Base-by-base conservation (phyloP, 2,113 vertebrate genomes). In the Centropus bengalensis region DNA sequence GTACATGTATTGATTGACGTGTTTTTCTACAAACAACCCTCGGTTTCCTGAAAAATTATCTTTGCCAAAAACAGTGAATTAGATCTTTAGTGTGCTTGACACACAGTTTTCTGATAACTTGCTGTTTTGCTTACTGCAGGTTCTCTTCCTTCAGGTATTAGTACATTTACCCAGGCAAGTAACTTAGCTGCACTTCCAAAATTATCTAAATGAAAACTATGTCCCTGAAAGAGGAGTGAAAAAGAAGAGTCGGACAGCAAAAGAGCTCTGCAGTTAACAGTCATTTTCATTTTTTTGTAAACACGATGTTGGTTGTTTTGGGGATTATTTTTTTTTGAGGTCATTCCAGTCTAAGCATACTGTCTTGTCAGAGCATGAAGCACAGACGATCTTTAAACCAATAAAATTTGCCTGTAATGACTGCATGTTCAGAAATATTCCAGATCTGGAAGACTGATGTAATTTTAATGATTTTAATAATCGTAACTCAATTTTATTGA, bases 391-490 rank as follows among this genome's bases (percentile, higher is more conserved):
- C 60, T 86, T 20, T 23, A 75, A 40, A 33, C 54, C 56, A 49
- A 44, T 58, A 38, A 79, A 71, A 86, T 49, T 16, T 89, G 26
- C 40, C 79, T 56, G 52, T 70, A 33, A 92, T 71, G 18, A 89
- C 83, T 84, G 71, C 68, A 59, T 15, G 52, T 45, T 76, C 71
- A 67, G 66, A 62, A 88, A 75, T 55, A 67, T 15, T 86, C 64
- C 76, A 75, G 47, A 68, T 86, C 56, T 51, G 9, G 36, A 52
- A 51, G 56, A 84, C 56, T 84, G 66, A 76, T 87, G 56, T 33
- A 4, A 84, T 60, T 91, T 75, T 91, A 84, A 95, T 42, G 3
- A 86, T 92, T 83, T 89, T 84, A 91, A 86, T 82, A 96, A 94
- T 60, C 63, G 64, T 75, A 87, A 95, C 19, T 87, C 71, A 86